Conservation (phyloP, 2,888 invertebrate species). For the Cerastis rubricosa region DNA sequence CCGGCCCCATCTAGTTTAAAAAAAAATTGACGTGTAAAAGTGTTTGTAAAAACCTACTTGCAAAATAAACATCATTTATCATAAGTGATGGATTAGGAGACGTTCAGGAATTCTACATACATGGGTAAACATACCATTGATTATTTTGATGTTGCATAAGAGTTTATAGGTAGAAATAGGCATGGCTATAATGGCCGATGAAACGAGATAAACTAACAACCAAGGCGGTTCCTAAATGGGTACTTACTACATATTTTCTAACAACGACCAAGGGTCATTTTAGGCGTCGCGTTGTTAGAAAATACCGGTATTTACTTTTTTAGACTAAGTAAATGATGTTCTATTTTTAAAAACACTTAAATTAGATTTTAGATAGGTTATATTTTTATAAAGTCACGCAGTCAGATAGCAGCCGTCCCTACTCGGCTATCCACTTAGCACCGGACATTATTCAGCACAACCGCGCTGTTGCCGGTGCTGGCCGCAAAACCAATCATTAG, state of each 20-base stretch:
- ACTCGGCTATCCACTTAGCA: constrained; percentile 82
- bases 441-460: constrained; percentile 86
- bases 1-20: no score
- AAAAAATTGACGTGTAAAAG: no score
- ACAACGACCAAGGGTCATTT: neutral
- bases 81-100: neutral
- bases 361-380: constrained; percentile 48
- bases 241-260: neutral
- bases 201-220: neutral
- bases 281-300: neutral
- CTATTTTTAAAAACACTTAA: constrained; percentile 62
- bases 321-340: constrained; percentile 1
- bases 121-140: neutral
- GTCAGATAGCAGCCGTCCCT: constrained; percentile 60
- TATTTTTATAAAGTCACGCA: constrained; percentile 69
- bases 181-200: neutral
- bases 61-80: no score
- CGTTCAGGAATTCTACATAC: neutral
- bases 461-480: constrained; percentile 52
- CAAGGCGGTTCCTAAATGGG: neutral
- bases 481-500: constrained; percentile 73
- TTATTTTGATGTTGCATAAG: neutral
- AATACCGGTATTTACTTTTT: neutral
- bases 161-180: neutral
- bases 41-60: no score